Percentiles rank a stretch among this genome's conserved stretches.
Evolutionary conservation across 2,888 invertebrate species (phyloP).

Genomic region (Oscheius sp.): DNA sequence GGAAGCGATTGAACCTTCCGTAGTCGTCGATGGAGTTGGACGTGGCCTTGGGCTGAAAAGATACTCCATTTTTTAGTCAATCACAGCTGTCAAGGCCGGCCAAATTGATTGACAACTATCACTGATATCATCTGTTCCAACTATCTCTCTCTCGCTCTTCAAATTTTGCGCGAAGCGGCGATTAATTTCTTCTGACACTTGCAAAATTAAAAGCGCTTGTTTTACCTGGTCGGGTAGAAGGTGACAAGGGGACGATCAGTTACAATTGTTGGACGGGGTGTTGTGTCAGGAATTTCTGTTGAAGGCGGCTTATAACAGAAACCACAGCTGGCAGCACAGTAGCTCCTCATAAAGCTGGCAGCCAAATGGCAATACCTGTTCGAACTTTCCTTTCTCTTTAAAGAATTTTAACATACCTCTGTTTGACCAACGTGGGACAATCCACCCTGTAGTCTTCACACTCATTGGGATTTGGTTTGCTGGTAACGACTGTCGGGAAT

Average conservation of each 20-base stretch:
- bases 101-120: slow-evolving; percentile 17
- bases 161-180: no score
- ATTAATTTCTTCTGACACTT: neutral
- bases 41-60: slow-evolving; percentile 22
- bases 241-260: slow-evolving; percentile 63
- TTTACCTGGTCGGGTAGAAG: slow-evolving; percentile 49
- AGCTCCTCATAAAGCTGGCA: slow-evolving; percentile 64
- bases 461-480: slow-evolving; percentile 34
- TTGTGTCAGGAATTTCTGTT: slow-evolving; percentile 62
- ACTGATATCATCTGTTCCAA: slow-evolving; percentile 14
- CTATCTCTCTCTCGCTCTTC: neutral
- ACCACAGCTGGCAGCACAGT: slow-evolving; percentile 70
- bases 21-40: slow-evolving; percentile 24
- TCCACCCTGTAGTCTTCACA: slow-evolving; percentile 72
- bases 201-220: neutral
- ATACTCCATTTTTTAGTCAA: neutral
- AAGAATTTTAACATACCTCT: slow-evolving; percentile 41
- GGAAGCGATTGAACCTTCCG: slow-evolving; percentile 43
- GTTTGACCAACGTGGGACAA: slow-evolving; percentile 57
- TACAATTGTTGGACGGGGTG: slow-evolving; percentile 45
- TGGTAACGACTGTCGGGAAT: slow-evolving; percentile 39
- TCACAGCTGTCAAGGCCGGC: neutral
- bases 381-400: slow-evolving; percentile 9
- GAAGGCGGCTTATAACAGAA: slow-evolving; percentile 68
- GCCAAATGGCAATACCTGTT: slow-evolving; percentile 58